Conservation (phyloP, 1,140 invertebrate genomes). For the Drosophila dunni region DNA sequence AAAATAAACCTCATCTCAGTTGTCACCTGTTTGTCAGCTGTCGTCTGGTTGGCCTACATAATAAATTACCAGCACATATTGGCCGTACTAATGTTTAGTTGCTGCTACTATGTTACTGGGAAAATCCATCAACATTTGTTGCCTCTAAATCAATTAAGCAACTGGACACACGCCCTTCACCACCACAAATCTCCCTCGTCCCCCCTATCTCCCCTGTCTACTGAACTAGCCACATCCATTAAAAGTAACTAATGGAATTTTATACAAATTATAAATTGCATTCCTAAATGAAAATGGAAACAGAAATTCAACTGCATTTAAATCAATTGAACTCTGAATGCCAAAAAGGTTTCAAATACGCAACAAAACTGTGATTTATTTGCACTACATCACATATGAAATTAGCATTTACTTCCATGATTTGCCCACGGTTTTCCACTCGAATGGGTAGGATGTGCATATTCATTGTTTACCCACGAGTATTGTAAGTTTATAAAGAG, state of each 20-base stretch:
- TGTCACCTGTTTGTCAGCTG: constrained; percentile 40
- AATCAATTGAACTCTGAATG: constrained; percentile 50
- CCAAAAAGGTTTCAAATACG: constrained; percentile 8
- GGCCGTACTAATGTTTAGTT: constrained; percentile 20
- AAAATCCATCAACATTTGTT: constrained; percentile 28
- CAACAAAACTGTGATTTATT: constrained; percentile 36
- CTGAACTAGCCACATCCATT: constrained; percentile 65
- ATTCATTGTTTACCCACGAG: not conserved
- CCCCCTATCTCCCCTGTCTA: not conserved
- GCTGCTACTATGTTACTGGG: not conserved
- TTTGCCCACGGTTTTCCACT: too few relatives aligned
- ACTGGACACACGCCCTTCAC: constrained; percentile 14
- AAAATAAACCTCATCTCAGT: constrained; percentile 54
- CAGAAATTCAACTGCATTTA: constrained; percentile 29
- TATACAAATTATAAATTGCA: constrained; percentile 77
- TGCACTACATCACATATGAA: constrained; percentile 19
- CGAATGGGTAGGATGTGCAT: not conserved
- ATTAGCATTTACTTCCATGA: constrained; percentile 15
- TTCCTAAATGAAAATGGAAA: constrained; percentile 44
- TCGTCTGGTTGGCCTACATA: constrained; percentile 53
- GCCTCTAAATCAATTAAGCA: constrained; percentile 75
- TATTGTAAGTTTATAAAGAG: not conserved
- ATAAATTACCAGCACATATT: constrained; percentile 37
- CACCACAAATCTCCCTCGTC: not conserved
- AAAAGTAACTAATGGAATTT: constrained; percentile 79